Evolutionary conservation across 92 coral and sea anemone species (phyloP).

Genomic region (Epizoanthus fatuus): DNA sequence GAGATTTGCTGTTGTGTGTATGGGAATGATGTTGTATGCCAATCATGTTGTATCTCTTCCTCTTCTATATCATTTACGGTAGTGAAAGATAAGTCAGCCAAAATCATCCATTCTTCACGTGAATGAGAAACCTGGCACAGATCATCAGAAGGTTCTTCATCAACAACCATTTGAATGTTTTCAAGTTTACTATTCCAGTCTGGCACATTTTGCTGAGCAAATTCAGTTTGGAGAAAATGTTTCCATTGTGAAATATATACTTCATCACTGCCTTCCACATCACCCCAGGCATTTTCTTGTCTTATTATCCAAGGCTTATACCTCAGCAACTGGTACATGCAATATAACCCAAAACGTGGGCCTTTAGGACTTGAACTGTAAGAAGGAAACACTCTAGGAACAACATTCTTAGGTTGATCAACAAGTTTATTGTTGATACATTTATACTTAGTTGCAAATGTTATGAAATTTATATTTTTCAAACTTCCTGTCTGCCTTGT

Average conservation of each 20-base stretch:
- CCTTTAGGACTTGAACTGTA: constrained; percentile 65
- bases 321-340: constrained; percentile 28
- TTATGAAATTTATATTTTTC: constrained; percentile 57
- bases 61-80: constrained; percentile 16
- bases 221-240: constrained; percentile 23
- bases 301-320: constrained; percentile 67
- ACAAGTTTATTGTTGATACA: constrained; percentile 37
- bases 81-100: constrained; percentile 56
- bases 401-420: constrained; percentile 55
- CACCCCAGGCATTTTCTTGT: constrained; percentile 59
- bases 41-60: constrained; percentile 44
- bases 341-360: constrained; percentile 36
- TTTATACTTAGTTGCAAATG: constrained; percentile 62
- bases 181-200: constrained; percentile 44
- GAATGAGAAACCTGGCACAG: constrained; percentile 12
- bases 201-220: constrained; percentile 47
- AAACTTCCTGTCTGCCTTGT: constrained; percentile 51
- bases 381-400: constrained; percentile 63
- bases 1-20: constrained; percentile 56
- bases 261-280: constrained; percentile 16
- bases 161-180: constrained; percentile 9
- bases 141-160: constrained; percentile 38
- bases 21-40: constrained; percentile 55
- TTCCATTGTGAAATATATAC: constrained; percentile 46
- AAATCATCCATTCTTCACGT: constrained; percentile 84